Evolutionary conservation across 2,888 invertebrate genomes (phyloP), one percentile per base, ranked within the genome.

Genomic region (Zonitis immaculata): DNA sequence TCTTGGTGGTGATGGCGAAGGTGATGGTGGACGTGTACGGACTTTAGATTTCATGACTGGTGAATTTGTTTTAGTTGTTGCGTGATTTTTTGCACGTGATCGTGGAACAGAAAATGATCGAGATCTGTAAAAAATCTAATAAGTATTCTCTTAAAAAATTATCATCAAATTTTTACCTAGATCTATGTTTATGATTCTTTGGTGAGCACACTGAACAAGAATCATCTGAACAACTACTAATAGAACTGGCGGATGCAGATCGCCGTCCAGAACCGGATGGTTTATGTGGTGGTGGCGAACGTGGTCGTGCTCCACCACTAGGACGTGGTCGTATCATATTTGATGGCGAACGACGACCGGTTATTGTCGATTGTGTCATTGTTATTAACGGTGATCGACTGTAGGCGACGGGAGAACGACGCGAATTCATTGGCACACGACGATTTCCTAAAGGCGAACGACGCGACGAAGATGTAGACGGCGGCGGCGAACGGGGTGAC

Each of bases 121-220:
- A 3, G 79, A 80, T 62, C 82, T 80, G 46, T 22, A 2, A 44
- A 26, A 26, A 11, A 14, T 20, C 3, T 4, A 11, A 44, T 12
- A 44, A 14, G 14, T 18, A 4, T 11, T 0, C n/a, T n/a, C n/a
- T n/a, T n/a, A n/a, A 12, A 9, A 12, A 44, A 44, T 16, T 11
- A 16, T 1, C 9, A 1, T 11, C 3, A 4, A 25, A n/a, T 7
- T 26, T 61, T 60, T 62, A 74, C 73, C 76, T 71, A n/a, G 73
- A 70, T 42, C 74, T 62, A n/a, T 63, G 67, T 44, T 72, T 62
- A 43, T 65, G 73, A 54, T 76, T 77, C 72, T 82, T 78, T 6
- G 88, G 88, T 0, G 89, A 89, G 70, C 91, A 91, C 1, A 91
- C 88, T 0, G 90, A 90, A 68, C 91, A 91, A 0, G 89, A 89